Evolutionary conservation across 2,888 invertebrate species (phyloP), one percentile per base, ranked within the genome.

Genomic region (Xanthorhoe designata): DNA sequence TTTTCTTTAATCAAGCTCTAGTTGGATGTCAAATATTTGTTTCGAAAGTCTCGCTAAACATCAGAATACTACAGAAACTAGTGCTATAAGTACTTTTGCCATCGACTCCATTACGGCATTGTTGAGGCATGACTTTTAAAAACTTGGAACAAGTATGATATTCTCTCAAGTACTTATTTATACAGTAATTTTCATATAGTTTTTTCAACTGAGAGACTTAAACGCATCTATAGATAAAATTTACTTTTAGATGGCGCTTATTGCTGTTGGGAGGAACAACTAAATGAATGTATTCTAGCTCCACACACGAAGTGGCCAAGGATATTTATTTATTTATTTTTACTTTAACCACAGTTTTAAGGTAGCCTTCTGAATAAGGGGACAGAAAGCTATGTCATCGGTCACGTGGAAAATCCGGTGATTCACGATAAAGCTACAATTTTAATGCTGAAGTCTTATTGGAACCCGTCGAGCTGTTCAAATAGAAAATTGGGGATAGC

Each of bases 321-420:
- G 4, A 24, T 24, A 24, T 24, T 24, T 3, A 24, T 3, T 24
- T 1, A 24, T 3, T 24, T 24, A 24, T n/a, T n/a, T n/a, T n/a
- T n/a, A n/a, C n/a, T n/a, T n/a, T n/a, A n/a, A n/a, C n/a, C n/a
- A n/a, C n/a, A n/a, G n/a, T n/a, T n/a, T n/a, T n/a, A n/a, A n/a
- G n/a, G n/a, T n/a, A n/a, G n/a, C n/a, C 13, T 24, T 51, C 51
- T 24, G 51, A 51, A 51, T 24, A 24, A 10, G 24, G 24, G 4
- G 47, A 24, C 49, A 66, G 69, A 68, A n/a, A 68, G 65, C 72
- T 74, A 69, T 69, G 78, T 75, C 64, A 68, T 71, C 32, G 73
- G 68, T 70, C 70, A 74, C 63, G 74, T 73, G 73, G 73, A 72
- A 79, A 78, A 78, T 74, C 69, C 72, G 75, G 35, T 51, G 71